Conservation (phyloP, 2,797 vertebrate species). For the Lithobates pipiens region DNA sequence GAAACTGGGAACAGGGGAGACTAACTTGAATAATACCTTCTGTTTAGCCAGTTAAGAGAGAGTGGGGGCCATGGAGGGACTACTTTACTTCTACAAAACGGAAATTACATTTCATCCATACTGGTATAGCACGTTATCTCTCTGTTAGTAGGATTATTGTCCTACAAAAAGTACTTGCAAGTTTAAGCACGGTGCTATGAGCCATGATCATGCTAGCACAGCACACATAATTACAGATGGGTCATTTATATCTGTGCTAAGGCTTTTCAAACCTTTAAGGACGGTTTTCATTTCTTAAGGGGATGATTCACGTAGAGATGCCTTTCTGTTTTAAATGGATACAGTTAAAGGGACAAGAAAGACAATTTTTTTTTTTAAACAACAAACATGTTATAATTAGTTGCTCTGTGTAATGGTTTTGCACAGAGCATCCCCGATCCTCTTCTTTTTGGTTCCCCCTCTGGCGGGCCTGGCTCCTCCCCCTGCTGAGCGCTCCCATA, state of each 20-base stretch:
- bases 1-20: constrained; percentile 76
- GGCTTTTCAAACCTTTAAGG: constrained; percentile 29
- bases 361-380: no score
- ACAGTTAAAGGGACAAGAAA: no score
- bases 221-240: constrained; percentile 19
- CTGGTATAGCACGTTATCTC: constrained; percentile 17
- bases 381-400: no score
- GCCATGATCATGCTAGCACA: constrained; percentile 7
- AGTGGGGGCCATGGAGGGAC: constrained; percentile 41
- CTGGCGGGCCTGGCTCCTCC: no score
- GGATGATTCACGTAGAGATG: no score
- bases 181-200: constrained; percentile 22
- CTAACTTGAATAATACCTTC: constrained; percentile 73
- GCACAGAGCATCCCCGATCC: no score
- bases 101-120: neutral
- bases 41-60: constrained; percentile 68
- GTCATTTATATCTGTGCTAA: constrained; percentile 29
- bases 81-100: constrained; percentile 15
- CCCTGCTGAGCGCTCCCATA: no score
- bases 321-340: no score
- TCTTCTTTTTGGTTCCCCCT: no score
- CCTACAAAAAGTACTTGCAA: constrained; percentile 34
- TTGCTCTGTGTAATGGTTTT: no score
- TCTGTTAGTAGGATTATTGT: constrained; percentile 38
- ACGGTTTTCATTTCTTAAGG: neutral